Conservation (phyloP, 37 sponge, comb jelly and placozoan genomes). For the Aplysina aerophoba region DNA sequence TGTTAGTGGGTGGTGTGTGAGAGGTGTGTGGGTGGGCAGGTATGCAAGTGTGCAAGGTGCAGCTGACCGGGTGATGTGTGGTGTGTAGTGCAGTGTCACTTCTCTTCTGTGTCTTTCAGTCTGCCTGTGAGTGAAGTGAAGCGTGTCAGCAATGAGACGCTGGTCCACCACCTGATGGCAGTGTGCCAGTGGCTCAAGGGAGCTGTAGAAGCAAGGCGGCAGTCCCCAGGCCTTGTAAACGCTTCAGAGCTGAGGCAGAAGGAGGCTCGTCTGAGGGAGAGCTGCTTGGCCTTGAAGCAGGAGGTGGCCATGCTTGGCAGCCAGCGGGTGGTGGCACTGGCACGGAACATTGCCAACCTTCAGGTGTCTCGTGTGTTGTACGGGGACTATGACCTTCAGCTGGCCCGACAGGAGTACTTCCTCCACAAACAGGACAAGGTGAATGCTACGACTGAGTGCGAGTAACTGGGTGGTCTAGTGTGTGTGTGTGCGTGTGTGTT, state of each 20-base stretch:
- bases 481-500: background rate
- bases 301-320: slow-evolving; percentile 17
- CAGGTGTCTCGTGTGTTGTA: slow-evolving; percentile 52
- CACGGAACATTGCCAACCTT: slow-evolving; percentile 60
- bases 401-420: slow-evolving; percentile 85
- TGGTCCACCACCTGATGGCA: slow-evolving; percentile 37
- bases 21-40: background rate
- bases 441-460: background rate
- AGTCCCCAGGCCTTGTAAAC: background rate
- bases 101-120: slow-evolving; percentile 11
- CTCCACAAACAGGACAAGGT: slow-evolving; percentile 78
- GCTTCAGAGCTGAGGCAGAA: background rate
- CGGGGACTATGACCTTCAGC: slow-evolving; percentile 83
- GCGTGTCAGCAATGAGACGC: slow-evolving; percentile 26
- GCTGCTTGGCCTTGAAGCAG: slow-evolving; percentile 8
- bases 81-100: background rate
- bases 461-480: background rate
- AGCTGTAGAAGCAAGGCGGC: slow-evolving; percentile 17
- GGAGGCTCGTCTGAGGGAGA: background rate
- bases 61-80: background rate
- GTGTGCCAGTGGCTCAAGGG: slow-evolving; percentile 39
- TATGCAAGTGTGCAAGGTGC: background rate
- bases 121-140: slow-evolving; percentile 56
- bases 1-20: background rate
- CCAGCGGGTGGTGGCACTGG: slow-evolving; percentile 33